Conservation (phyloP, 2,888 invertebrate genomes). For the Drosophila borborema region DNA sequence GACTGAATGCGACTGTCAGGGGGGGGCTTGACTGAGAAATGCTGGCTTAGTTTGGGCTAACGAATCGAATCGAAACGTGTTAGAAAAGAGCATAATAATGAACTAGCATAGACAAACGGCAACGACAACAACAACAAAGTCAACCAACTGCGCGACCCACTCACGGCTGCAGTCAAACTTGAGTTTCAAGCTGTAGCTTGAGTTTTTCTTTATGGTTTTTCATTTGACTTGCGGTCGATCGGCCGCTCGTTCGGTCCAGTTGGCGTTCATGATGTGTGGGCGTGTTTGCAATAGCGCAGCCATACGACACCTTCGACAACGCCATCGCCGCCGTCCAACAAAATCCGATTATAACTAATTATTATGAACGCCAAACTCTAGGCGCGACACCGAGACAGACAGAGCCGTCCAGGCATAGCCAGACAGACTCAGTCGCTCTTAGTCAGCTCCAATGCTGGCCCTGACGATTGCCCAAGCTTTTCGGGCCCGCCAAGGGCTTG, state of each 20-base stretch:
- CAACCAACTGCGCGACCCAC: conserved; percentile 26
- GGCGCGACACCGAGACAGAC: background rate
- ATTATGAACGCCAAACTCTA: conserved; percentile 69
- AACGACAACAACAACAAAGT: conserved; percentile 2
- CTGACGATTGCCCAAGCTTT: conserved; percentile 23
- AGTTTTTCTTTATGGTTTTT: conserved; percentile 63
- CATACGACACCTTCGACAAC: conserved; percentile 57
- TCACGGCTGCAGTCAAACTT: conserved; percentile 22
- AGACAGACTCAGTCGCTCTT: background rate
- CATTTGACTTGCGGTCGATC: conserved; percentile 46
- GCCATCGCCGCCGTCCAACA: conserved; percentile 43
- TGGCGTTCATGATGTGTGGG: conserved; percentile 41
- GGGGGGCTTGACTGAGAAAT: conserved; percentile 44
- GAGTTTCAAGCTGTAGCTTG: conserved; percentile 20
- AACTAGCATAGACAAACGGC: conserved; percentile 39
- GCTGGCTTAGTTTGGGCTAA: conserved; percentile 46
- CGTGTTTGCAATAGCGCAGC: conserved; percentile 42
- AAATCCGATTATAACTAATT: conserved; percentile 83
- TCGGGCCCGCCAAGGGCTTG: conserved; percentile 49
- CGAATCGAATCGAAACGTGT: conserved; percentile 69
- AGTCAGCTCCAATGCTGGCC: conserved; percentile 7
- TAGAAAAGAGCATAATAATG: conserved; percentile 73
- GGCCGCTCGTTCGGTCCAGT: conserved; percentile 37
- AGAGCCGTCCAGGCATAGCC: conserved; percentile 42
- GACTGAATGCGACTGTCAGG: conserved; percentile 4